Conservation (phyloP, 1,140 invertebrate species). For the Apis laboriosa region DNA sequence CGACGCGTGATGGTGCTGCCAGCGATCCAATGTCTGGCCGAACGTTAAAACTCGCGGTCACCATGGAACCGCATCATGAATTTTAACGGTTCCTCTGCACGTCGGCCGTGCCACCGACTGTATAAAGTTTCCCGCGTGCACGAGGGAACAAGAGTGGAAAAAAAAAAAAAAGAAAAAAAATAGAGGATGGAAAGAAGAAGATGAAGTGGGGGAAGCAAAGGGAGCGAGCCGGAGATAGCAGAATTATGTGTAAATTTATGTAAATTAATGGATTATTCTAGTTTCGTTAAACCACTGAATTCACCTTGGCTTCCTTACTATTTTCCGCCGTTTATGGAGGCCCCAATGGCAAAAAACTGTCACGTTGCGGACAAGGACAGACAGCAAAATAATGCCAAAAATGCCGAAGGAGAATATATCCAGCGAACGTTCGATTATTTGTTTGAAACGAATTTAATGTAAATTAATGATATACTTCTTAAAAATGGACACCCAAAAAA, state of each 20-base stretch:
- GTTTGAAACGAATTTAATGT: not conserved
- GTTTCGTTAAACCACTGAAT: constrained; percentile 50
- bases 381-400: constrained; percentile 16
- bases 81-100: constrained; percentile 33
- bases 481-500: too few species aligned
- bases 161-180: not conserved
- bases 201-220: not conserved
- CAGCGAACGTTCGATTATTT: not conserved
- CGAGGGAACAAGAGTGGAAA: not conserved
- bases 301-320: constrained; percentile 32
- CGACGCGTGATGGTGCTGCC: not conserved
- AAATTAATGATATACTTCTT: too few species aligned
- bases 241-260: constrained; percentile 51
- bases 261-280: constrained; percentile 53
- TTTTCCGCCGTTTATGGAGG: constrained; percentile 41
- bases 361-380: not conserved
- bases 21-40: not conserved
- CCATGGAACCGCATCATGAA: constrained; percentile 40
- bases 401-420: not conserved
- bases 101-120: not conserved
- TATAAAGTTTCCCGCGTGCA: constrained; percentile 38
- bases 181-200: not conserved
- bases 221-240: constrained; percentile 13
- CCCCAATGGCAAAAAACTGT: constrained; percentile 8
- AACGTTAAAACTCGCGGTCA: constrained; percentile 37